Evolutionary conservation across 2,797 vertebrate species (phyloP), one percentile per base, ranked within the genome.

Genomic region (Gymnodraco acuticeps): DNA sequence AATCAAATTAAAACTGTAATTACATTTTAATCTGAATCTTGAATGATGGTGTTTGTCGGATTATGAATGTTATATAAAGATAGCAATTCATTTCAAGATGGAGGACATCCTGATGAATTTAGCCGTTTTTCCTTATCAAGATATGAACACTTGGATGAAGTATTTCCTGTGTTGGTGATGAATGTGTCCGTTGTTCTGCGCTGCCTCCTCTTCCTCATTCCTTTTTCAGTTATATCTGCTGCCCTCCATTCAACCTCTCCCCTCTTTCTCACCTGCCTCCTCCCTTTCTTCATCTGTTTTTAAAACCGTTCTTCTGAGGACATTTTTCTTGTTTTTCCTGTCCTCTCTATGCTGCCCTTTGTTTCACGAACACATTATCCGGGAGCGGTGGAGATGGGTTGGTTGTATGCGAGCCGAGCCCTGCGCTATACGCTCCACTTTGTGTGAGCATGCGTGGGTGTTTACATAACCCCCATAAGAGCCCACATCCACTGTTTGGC

Each of bases 391-490:
- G 33, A 73, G 81, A 78, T 15, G 70, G 52, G 8, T 2, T 0
- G 13, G 46, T 61, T 59, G 42, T 19, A 11, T 33, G 41, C 7
- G 58, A 67, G 46, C 43, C 67, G 6, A 72, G 27, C 33, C 67
- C 47, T 72, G 66, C 80, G 47, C 73, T 78, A 41, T 64, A 48
- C 64, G 2, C 66, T 59, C 5, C 43, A 43, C 75, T 84, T 85
- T 87, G 81, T 87, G 79, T 27, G 71, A 86, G 82, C 75, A 17
- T 80, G 86, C 59, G 69, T 84, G 69, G 73, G 78, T 80, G 92
- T 92, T 90, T 91, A 78, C 81, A 78, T 88, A 89, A 90, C 91
- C 88, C 88, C 82, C 87, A 89, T 84, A 85, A 84, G 87, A 83
- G 76, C 87, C 84, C 72, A 19, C 83, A 88, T 91, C 78, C 72